Evolutionary conservation across 2,888 invertebrate genomes (phyloP).

Genomic region (Celastrina argiolus): DNA sequence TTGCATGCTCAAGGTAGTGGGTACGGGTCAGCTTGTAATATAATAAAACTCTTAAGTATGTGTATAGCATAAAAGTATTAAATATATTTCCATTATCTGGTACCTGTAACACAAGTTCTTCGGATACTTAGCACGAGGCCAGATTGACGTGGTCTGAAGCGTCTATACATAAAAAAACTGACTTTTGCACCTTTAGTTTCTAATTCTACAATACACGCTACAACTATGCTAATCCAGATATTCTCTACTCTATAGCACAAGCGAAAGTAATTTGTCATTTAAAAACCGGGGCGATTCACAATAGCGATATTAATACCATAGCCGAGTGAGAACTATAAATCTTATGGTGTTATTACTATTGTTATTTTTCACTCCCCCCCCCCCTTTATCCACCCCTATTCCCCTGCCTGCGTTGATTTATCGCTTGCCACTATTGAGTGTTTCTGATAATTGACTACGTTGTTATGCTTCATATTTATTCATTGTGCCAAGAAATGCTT

Average conservation of each 20-base stretch:
- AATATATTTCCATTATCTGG: too few species aligned
- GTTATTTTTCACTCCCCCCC: constrained; percentile 52
- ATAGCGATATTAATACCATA: constrained; percentile 21
- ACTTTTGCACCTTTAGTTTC: too few species aligned
- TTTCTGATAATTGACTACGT: constrained; percentile 37
- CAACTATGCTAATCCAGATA: not conserved
- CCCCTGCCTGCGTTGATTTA: constrained; percentile 37
- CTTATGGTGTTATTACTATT: constrained; percentile 41
- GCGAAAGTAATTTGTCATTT: constrained; percentile 1
- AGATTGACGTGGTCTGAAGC: too few species aligned
- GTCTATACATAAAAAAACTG: too few species aligned
- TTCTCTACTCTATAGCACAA: not conserved
- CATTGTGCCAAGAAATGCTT: not conserved
- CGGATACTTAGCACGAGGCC: too few species aligned
- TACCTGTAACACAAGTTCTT: too few species aligned
- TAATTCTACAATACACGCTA: too few species aligned
- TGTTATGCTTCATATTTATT: constrained; percentile 21
- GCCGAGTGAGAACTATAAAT: constrained; percentile 47
- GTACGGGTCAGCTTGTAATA: too few species aligned
- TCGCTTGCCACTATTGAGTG: constrained; percentile 35
- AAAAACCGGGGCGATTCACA: constrained; percentile 13
- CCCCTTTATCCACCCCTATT: not conserved
- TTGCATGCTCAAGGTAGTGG: too few species aligned
- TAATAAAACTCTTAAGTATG: too few species aligned
- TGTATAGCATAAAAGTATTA: too few species aligned